These are phyloP conservation scores for Montipora efflorescens DNA, from an alignment of 64 coral and sea anemone genomes.

Conservation along the genomic window DNA sequence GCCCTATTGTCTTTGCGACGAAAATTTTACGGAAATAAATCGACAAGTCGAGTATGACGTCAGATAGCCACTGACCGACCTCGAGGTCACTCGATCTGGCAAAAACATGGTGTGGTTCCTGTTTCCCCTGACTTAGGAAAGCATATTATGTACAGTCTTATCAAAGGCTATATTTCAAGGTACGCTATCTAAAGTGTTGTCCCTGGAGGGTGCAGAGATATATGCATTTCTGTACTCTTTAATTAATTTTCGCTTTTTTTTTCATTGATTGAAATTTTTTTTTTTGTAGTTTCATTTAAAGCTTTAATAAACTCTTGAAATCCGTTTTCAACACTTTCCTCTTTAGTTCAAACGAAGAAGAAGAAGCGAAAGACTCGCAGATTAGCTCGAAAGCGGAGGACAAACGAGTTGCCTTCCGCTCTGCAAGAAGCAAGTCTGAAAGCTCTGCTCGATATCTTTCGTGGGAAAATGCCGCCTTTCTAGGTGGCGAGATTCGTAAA, in stretches of 20 bases:
- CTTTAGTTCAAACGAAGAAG: slow-evolving; percentile 26
- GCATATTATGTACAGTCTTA: slow-evolving; percentile 84
- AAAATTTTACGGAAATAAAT: background rate
- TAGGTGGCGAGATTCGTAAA: slow-evolving; percentile 53
- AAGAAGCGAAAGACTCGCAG: background rate
- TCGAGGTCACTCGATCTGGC: background rate
- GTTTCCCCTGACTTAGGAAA: slow-evolving; percentile 1
- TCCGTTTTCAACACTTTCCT: background rate
- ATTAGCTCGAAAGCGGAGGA: background rate
- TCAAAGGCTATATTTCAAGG: slow-evolving; percentile 84
- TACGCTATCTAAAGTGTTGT: background rate
- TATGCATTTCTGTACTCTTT: background rate
- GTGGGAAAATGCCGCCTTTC: slow-evolving; percentile 75
- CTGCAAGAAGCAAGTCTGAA: slow-evolving; percentile 51
- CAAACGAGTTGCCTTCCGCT: slow-evolving; percentile 10
- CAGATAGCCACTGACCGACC: background rate
- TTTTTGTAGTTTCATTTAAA: background rate
- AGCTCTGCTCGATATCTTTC: slow-evolving; percentile 62
- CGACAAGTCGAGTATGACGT: slow-evolving; percentile 19
- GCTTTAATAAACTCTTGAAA: background rate
- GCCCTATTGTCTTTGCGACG: background rate
- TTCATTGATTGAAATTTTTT: background rate
- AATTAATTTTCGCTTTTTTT: background rate
- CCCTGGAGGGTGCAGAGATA: background rate
- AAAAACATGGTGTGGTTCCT: background rate